Evolutionary conservation across 2,113 vertebrate species (phyloP).

Genomic region (Pampusana beccarii): DNA sequence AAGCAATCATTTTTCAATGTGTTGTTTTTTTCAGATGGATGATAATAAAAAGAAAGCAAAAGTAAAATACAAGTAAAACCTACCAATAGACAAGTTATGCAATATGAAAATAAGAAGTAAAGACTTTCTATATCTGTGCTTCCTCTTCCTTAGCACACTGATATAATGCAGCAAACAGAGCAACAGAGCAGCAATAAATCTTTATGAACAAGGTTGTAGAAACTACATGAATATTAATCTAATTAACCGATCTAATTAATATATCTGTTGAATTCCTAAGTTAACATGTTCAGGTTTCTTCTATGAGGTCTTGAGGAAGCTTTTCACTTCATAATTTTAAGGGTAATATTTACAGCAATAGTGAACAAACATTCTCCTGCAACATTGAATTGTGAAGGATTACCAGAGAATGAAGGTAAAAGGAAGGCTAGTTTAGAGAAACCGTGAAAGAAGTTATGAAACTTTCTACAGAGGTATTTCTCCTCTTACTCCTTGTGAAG

Average conservation of each 20-base stretch:
- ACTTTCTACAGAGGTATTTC: not conserved
- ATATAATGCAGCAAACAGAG: not conserved
- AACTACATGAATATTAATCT: not conserved
- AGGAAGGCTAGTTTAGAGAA: not conserved
- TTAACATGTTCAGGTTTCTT: not conserved
- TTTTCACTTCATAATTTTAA: not conserved
- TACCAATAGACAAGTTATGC: not conserved
- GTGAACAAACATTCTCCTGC: not conserved
- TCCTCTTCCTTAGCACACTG: not conserved
- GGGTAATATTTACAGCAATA: not conserved
- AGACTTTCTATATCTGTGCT: not conserved
- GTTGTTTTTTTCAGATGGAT: not conserved
- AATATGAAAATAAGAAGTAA: not conserved
- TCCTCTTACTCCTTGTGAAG: not conserved
- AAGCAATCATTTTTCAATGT: not conserved
- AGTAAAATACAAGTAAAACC: not conserved
- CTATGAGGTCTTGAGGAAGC: not conserved
- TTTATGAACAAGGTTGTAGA: not conserved
- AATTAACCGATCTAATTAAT: not conserved
- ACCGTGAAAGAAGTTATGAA: not conserved
- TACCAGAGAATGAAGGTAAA: not conserved
- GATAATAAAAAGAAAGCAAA: not conserved
- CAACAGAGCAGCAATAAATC: not conserved
- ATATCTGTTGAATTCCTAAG: not conserved
- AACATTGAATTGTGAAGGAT: not conserved